Evolutionary conservation across 1,140 invertebrate genomes (phyloP).

Genomic region (Globodera rostochiensis): DNA sequence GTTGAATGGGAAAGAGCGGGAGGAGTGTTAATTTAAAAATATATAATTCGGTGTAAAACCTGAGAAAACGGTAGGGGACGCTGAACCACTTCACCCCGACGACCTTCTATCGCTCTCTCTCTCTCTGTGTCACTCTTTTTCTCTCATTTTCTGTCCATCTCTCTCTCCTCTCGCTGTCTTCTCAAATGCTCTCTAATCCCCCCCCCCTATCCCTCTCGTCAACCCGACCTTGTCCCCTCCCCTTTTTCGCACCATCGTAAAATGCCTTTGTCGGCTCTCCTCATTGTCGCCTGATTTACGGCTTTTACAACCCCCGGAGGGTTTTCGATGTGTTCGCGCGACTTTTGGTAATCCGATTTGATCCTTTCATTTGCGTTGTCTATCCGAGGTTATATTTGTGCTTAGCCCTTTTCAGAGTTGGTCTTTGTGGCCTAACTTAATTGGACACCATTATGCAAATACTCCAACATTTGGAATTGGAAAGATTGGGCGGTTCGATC

Average conservation of each 20-base stretch:
- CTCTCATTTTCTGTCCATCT: neutral
- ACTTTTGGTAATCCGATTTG: constrained; percentile 5
- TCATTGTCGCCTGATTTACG: constrained; percentile 12
- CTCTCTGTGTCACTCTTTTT: neutral
- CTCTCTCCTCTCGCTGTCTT: constrained; percentile 1
- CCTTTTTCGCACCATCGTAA: constrained; percentile 16
- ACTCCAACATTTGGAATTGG: no score
- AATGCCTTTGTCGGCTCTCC: constrained; percentile 11
- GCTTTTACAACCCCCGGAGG: constrained; percentile 1
- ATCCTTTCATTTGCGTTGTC: neutral
- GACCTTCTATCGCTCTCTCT: neutral
- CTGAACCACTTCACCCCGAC: neutral
- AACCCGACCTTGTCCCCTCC: constrained; percentile 11
- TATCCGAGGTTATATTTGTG: neutral
- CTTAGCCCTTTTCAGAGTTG: no score
- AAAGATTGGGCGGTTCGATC: neutral
- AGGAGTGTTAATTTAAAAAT: neutral
- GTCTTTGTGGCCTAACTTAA: no score
- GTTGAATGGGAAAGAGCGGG: neutral
- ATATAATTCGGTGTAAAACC: neutral
- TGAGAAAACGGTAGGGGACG: neutral
- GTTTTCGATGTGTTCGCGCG: neutral
- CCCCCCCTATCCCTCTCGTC: neutral
- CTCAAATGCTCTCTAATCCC: neutral
- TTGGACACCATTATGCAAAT: no score